Evolutionary conservation across 2,888 invertebrate genomes (phyloP).

Genomic region (Idaea dimidiata): DNA sequence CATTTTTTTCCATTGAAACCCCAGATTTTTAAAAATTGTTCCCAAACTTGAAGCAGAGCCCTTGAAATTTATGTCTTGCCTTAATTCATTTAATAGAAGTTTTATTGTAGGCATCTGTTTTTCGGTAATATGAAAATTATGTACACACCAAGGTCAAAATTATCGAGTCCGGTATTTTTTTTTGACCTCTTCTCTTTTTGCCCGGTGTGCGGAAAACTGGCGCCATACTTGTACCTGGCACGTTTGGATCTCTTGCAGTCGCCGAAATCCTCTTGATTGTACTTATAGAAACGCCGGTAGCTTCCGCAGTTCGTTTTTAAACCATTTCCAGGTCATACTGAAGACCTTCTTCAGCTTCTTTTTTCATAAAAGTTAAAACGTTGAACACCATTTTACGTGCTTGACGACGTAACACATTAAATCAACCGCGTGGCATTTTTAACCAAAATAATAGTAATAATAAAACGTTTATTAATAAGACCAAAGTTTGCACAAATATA

Average conservation of each 20-base stretch:
- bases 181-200: conserved; percentile 2
- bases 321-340: conserved; percentile 5
- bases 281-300: conserved; percentile 3
- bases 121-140: conserved; percentile 36
- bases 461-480: too few species aligned
- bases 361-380: conserved; percentile 5
- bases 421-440: too few species aligned
- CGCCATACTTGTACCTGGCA: neutral
- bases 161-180: conserved; percentile 18
- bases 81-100: conserved; percentile 19
- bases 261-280: conserved; percentile 4
- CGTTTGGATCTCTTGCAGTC: neutral
- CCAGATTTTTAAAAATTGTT: conserved; percentile 26
- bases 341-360: conserved; percentile 6
- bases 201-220: neutral
- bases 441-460: too few species aligned
- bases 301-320: conserved; percentile 5
- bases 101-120: conserved; percentile 35
- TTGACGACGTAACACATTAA: neutral
- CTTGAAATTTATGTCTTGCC: conserved; percentile 28
- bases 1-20: conserved; percentile 30
- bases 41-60: conserved; percentile 24
- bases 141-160: conserved; percentile 36
- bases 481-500: too few species aligned
- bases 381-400: neutral